phyloP scores from a whole-genome alignment of 2,113 vertebrate genomes.

The Calypte anna region DNA sequence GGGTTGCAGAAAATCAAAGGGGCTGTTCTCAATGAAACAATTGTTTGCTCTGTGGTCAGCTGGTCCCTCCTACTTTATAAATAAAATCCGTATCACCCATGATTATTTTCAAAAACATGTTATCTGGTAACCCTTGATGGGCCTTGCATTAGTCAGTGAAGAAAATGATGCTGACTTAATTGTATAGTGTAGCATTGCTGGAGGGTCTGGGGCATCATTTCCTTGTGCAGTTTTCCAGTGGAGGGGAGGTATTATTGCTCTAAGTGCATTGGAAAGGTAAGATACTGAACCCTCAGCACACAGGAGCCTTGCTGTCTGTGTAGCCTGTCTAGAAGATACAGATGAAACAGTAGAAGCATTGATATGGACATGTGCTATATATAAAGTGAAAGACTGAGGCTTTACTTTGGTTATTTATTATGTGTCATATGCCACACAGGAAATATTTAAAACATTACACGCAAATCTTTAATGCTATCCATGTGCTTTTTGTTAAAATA shows the following conservation, averaged over 20 bases:
- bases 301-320: not conserved
- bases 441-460: not conserved
- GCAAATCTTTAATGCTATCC: not conserved
- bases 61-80: not conserved
- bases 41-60: not conserved
- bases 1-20: not conserved
- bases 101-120: not conserved
- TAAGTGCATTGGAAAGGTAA: not conserved
- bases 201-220: not conserved
- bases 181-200: not conserved
- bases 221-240: not conserved
- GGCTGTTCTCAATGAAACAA: not conserved
- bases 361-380: not conserved
- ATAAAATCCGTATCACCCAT: not conserved
- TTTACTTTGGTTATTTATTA: not conserved
- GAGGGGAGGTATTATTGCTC: not conserved
- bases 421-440: not conserved
- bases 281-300: not conserved
- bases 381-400: not conserved
- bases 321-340: not conserved
- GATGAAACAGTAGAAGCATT: not conserved
- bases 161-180: not conserved
- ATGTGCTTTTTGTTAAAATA: not conserved
- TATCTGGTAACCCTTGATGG: not conserved
- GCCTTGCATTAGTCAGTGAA: not conserved